phyloP scores from a whole-genome alignment of 2,888 invertebrate species.

The Tenthredo scrophulariae region DNA sequence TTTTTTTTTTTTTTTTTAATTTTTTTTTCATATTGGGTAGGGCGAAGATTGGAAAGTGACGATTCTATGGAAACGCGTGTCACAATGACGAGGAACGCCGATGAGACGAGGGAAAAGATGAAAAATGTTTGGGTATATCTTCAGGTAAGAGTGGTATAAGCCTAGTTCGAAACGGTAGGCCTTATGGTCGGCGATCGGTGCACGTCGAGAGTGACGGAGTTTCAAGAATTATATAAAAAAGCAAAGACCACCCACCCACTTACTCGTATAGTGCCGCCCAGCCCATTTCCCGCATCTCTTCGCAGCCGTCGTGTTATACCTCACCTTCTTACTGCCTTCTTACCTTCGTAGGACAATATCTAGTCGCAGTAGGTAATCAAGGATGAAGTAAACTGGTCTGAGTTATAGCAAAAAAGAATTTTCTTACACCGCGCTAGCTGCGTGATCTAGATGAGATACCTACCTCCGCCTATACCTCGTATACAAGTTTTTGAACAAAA shows the following conservation, averaged over 20 bases:
- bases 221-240: conserved; percentile 47
- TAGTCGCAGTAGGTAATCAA: conserved; percentile 42
- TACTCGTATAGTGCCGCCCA: background rate
- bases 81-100: background rate
- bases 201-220: conserved; percentile 30
- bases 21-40: background rate
- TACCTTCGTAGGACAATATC: background rate
- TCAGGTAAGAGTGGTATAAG: background rate
- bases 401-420: conserved; percentile 13
- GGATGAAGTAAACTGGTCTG: conserved; percentile 35
- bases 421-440: conserved; percentile 2
- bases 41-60: conserved; percentile 26
- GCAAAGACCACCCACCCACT: conserved; percentile 41
- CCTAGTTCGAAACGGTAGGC: background rate
- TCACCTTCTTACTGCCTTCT: background rate
- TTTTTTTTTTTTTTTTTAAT: background rate
- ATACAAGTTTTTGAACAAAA: background rate
- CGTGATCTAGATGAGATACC: conserved; percentile 17
- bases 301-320: background rate
- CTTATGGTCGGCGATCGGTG: background rate
- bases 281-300: conserved; percentile 4
- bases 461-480: background rate
- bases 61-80: conserved; percentile 15
- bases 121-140: conserved; percentile 26
- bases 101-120: conserved; percentile 26